Conservation (phyloP, 2,797 vertebrate genomes). For the Falco berigora region DNA sequence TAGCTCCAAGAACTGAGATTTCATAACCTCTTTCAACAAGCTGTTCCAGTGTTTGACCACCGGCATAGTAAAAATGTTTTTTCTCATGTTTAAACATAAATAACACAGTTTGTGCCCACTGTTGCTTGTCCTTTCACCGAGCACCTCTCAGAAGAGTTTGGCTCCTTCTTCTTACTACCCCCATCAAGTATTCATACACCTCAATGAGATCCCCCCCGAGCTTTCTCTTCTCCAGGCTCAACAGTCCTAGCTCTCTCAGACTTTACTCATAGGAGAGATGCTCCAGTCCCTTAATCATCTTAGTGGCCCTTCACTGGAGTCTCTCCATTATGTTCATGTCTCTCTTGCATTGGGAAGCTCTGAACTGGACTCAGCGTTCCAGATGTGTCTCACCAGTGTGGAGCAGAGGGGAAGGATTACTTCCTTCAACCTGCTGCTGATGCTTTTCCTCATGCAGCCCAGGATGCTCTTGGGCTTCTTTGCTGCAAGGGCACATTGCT, state of each 20-base stretch:
- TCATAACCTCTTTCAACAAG: not conserved
- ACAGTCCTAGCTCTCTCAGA: not conserved
- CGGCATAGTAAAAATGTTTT: not conserved
- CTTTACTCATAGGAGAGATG: not conserved
- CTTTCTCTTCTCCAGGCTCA: not conserved
- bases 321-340: not conserved
- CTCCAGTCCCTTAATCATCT: not conserved
- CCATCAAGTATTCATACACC: not conserved
- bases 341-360: not conserved
- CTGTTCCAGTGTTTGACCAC: not conserved
- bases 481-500: too few relatives aligned
- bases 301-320: not conserved
- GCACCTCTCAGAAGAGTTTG: not conserved
- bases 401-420: too few relatives aligned
- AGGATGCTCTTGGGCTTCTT: too few relatives aligned
- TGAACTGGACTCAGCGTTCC: too few relatives aligned
- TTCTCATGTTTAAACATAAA: not conserved
- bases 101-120: not conserved
- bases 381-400: too few relatives aligned
- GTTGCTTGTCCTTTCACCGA: not conserved
- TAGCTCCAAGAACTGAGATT: not conserved
- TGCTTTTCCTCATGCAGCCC: too few relatives aligned
- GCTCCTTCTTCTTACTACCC: not conserved
- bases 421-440: too few relatives aligned
- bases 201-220: rapidly evolving